Evolutionary conservation across 1,140 invertebrate species (phyloP), one percentile per base, ranked within the genome.

Genomic region (Bactericera cockerelli): DNA sequence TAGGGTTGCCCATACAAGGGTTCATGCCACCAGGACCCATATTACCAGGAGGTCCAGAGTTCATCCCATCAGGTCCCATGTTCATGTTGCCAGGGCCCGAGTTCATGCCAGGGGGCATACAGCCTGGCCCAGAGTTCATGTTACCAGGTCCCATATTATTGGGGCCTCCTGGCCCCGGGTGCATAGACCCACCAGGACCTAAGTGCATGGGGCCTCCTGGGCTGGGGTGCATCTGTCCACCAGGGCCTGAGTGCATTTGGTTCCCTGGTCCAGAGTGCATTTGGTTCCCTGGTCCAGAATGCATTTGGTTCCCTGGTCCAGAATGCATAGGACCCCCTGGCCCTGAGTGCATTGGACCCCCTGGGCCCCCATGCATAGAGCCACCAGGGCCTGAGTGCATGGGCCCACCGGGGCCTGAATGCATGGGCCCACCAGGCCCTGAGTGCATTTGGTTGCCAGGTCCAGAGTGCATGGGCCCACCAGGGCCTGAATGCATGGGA

Each of bases 81-180:
- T 71, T 73, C 49, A 70, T 16, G 2, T 42, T 31, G 14, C 55
- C 55, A 16, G 56, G 38, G 13, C 38, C 42, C 6, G 57, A 28
- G 1, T 22, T 36, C 57, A 55, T 24, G 16, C 57, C 21, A 25
- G 26, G 21, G 21, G 49, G 39, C 24, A 59, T 49, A 69, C 69
- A 69, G 71, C 74, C 57, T 69, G 72, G 4, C 69, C 70, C 2
- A 68, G 70, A 49, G 69, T 71, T 10, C 70, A 70, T 61, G 72
- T 74, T 71, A 74, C 74, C 72, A 1, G 69, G 70, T 2, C 73
- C 73, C 72, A 74, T 74, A 31, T 62, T 10, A 6, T 10, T 56
- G 26, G 24, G 24, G 2, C 55, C 55, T 26, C 19, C 25, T 4
- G 64, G 6, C 49, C 61, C 71, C 71, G 72, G 56, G 70, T 72